Conservation (phyloP, 1,140 invertebrate species). For the Lucilia sericata region DNA sequence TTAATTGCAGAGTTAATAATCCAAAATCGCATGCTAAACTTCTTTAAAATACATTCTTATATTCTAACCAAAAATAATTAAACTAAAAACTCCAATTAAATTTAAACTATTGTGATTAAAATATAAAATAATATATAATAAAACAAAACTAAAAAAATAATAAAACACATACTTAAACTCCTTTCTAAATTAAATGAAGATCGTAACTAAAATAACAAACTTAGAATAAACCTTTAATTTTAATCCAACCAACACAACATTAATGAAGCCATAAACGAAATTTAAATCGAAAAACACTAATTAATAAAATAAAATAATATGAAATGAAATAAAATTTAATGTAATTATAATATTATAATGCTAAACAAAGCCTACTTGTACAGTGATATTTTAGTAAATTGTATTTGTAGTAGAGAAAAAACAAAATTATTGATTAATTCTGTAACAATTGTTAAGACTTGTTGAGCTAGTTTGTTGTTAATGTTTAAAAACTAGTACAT, state of each 20-base stretch:
- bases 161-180: no score
- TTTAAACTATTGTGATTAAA: not conserved
- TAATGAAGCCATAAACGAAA: not conserved
- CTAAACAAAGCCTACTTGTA: constrained; percentile 9
- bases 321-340: not conserved
- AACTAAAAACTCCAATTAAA: constrained; percentile 21
- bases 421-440: not conserved
- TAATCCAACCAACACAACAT: not conserved
- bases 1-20: constrained; percentile 40
- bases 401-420: constrained; percentile 2
- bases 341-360: not conserved
- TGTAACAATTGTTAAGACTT: constrained; percentile 18
- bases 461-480: constrained; percentile 27
- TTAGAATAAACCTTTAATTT: no score
- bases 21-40: constrained; percentile 35
- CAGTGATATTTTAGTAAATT: not conserved
- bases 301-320: not conserved
- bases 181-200: constrained; percentile 4
- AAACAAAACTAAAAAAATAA: not conserved
- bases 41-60: constrained; percentile 7
- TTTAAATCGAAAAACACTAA: not conserved
- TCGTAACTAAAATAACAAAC: not conserved
- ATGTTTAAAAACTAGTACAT: constrained; percentile 18
- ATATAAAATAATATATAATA: constrained; percentile 2
- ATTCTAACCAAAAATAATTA: not conserved